These are phyloP conservation scores for Myiagra hebetior DNA, from an alignment of 2,113 vertebrate genomes.

Conservation along the genomic window DNA sequence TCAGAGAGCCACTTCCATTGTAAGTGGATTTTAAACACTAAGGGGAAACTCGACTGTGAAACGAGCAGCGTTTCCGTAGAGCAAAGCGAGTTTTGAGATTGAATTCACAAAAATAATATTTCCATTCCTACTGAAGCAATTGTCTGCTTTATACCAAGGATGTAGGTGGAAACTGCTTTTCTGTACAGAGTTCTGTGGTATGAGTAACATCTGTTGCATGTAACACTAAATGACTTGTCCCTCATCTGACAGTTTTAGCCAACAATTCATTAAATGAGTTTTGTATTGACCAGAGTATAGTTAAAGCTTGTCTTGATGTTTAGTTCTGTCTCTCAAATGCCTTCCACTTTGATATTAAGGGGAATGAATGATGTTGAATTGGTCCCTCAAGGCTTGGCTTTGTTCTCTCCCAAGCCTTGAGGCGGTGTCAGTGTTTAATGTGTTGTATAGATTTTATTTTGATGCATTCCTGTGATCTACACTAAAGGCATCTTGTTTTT, in stretches of 20 bases:
- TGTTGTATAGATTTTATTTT: conserved; percentile 22
- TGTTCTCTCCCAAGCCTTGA: conserved; percentile 35
- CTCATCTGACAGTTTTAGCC: conserved; percentile 51
- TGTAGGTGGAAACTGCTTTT: conserved; percentile 55
- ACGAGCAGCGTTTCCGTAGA: neutral
- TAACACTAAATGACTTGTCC: conserved; percentile 59
- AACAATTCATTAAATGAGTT: conserved; percentile 41
- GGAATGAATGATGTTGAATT: conserved; percentile 5
- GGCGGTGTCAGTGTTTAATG: conserved; percentile 11
- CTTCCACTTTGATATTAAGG: conserved; percentile 42
- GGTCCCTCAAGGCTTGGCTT: conserved; percentile 23
- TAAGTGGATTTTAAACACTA: conserved; percentile 60
- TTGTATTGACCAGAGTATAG: conserved; percentile 64
- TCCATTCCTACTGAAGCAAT: neutral
- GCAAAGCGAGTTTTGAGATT: neutral
- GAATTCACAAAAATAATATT: neutral
- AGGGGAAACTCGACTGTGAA: conserved; percentile 27
- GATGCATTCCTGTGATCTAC: conserved; percentile 49
- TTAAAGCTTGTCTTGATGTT: conserved; percentile 79
- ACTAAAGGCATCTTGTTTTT: neutral
- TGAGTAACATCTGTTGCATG: conserved; percentile 46
- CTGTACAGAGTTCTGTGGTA: conserved; percentile 52
- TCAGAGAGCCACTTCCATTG: conserved; percentile 28
- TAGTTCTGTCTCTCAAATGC: conserved; percentile 59
- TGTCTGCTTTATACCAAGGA: conserved; percentile 20